phyloP scores from a whole-genome alignment of 2,888 invertebrate species.

The Drosophila cognata region DNA sequence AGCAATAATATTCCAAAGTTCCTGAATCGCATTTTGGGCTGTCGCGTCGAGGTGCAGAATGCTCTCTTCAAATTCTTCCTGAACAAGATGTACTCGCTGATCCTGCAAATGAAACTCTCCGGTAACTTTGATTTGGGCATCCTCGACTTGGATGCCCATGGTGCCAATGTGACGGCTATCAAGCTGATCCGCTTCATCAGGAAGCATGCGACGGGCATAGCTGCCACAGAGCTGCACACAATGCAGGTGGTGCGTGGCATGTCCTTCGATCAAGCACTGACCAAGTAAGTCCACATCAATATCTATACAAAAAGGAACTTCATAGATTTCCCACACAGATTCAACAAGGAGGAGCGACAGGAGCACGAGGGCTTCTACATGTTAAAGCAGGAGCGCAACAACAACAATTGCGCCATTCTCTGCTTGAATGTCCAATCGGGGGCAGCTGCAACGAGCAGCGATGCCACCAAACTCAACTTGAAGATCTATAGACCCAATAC shows the following conservation, averaged over 20 bases:
- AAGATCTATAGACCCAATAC: conserved; percentile 95
- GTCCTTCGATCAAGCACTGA: conserved; percentile 94
- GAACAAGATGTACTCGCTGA: conserved; percentile 95
- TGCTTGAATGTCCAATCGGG: conserved; percentile 63
- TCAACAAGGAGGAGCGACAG: conserved; percentile 37
- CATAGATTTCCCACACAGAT: background rate
- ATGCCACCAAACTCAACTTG: conserved; percentile 87
- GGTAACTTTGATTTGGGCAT: conserved; percentile 98
- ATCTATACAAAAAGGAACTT: background rate
- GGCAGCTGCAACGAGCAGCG: conserved; percentile 47
- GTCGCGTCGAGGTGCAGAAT: conserved; percentile 98
- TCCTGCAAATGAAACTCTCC: conserved; percentile 95
- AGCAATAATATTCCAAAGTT: conserved; percentile 99
- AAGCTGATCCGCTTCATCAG: conserved; percentile 93
- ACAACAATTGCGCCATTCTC: conserved; percentile 94
- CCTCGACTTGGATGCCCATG: conserved; percentile 95
- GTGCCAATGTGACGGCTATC: conserved; percentile 94
- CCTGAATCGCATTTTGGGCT: conserved; percentile 97
- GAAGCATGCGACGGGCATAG: conserved; percentile 94
- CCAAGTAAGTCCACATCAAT: conserved; percentile 86
- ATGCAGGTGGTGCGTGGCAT: conserved; percentile 96
- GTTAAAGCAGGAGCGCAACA: conserved; percentile 92
- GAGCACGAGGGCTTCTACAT: conserved; percentile 96
- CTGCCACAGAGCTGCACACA: conserved; percentile 96
- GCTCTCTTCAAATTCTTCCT: conserved; percentile 98